Conservation (phyloP, 2,888 invertebrate genomes). For the Neria commutata region DNA sequence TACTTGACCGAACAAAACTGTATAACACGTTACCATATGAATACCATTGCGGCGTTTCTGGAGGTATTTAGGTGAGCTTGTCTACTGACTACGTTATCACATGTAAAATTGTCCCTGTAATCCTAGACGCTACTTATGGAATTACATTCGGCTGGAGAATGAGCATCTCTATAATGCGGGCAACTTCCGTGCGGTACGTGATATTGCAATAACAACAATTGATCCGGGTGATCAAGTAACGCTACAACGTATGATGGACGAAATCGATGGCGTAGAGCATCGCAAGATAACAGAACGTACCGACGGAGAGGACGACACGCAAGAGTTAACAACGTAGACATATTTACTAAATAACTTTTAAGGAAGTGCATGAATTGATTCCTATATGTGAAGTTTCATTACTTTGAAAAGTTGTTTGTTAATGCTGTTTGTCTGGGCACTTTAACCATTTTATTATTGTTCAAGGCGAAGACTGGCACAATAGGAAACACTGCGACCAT, state of each 20-base stretch:
- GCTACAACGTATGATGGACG: conserved; percentile 92
- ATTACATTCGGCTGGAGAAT: conserved; percentile 97
- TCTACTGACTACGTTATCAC: not conserved
- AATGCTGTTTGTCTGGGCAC: too few species aligned
- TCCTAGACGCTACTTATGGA: conserved; percentile 89
- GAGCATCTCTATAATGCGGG: conserved; percentile 99
- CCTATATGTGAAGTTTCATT: too few species aligned
- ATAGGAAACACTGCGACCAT: too few species aligned
- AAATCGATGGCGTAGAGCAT: conserved; percentile 80
- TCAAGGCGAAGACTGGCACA: too few species aligned
- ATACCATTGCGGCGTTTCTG: conserved; percentile 76
- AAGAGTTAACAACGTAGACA: too few species aligned
- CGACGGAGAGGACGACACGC: too few species aligned
- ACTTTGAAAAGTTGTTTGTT: too few species aligned
- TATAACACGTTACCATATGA: too few species aligned
- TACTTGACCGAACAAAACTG: conserved; percentile 81
- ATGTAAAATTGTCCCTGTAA: too few species aligned
- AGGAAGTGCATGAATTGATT: too few species aligned
- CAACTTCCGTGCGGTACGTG: conserved; percentile 94
- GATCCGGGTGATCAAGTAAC: conserved; percentile 82
- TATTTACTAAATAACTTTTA: too few species aligned
- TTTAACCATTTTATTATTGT: too few species aligned
- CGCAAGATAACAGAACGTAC: conserved; percentile 45
- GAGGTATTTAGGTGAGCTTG: conserved; percentile 82
- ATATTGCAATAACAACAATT: conserved; percentile 91